Evolutionary conservation across 2,797 vertebrate genomes (phyloP), one percentile per base, ranked within the genome.

Genomic region (Fundulus diaphanus): DNA sequence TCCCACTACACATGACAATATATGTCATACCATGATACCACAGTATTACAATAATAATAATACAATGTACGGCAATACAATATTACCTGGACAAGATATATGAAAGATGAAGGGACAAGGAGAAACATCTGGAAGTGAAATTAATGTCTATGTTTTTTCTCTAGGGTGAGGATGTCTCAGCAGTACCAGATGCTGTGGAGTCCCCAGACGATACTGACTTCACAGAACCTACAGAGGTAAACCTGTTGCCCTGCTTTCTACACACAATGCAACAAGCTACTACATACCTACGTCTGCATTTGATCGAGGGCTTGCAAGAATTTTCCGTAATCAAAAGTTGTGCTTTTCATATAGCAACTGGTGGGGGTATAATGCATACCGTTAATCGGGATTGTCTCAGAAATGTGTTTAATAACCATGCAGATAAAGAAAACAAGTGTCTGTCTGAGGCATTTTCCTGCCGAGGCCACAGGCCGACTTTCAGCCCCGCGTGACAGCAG

Each of bases 151-250:
- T 22, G 11, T 54, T 42, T 57, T 18, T 72, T 69, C 66, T 73
- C 22, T 75, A 93, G 92, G 3, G 57, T 15, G 90, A 93, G 0
- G 91, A 93, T 7, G 61, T 77, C 11, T 59, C 83, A 48, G 83
- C 82, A 1, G 80, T 2, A 72, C 81, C 84, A 73, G 77, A 84
- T n/a, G 12, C 79, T 67, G 85, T 78, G 24, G 90, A 92, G 73
- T 92, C 92, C 73, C 91, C 90, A 2, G 74, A 84, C 18, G 91
- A 91, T 4, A 77, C 74, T 0, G 89, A 92, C 52, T 77, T 77
- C 49, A 80, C 90, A 68, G 90, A 90, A 13, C 82, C 46, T 13
- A 83, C 84, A 77, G 90, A 93, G 90, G 93, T 94, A 33, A 86
- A 87, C 79, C 31, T 56, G 46, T 18, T 42, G 29, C 59, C 37